phyloP scores from a whole-genome alignment of 2,888 invertebrate species.

The Amphipoea oculea region DNA sequence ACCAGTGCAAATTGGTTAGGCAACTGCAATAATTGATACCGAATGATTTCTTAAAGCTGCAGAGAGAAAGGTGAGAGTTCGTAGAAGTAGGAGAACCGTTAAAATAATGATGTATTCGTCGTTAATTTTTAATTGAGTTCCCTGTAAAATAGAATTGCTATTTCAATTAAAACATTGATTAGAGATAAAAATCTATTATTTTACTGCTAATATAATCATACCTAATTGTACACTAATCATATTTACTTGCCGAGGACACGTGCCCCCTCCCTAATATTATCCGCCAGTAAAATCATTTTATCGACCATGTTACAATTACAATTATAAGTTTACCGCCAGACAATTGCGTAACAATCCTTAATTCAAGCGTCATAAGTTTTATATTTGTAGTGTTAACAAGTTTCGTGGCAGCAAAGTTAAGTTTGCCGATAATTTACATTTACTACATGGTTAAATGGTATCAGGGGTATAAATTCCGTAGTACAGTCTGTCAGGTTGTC shows the following conservation, averaged over 20 bases:
- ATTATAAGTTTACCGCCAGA: constrained; percentile 4
- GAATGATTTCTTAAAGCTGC: constrained; percentile 1
- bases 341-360: not conserved
- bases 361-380: not conserved
- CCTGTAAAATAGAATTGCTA: not conserved
- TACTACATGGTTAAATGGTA: constrained; percentile 71
- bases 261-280: constrained; percentile 56
- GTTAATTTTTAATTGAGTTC: not conserved
- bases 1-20: not conserved
- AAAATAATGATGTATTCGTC: not conserved
- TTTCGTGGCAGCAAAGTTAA: constrained; percentile 25
- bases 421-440: constrained; percentile 55
- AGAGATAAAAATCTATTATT: not conserved
- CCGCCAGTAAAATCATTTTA: constrained; percentile 72
- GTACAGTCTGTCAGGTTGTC: constrained; percentile 66
- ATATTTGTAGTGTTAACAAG: constrained; percentile 1
- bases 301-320: constrained; percentile 67
- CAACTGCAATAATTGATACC: not conserved
- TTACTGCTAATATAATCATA: constrained; percentile 20
- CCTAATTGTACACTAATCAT: constrained; percentile 5
- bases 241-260: constrained; percentile 20
- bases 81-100: not conserved
- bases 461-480: constrained; percentile 74
- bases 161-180: constrained; percentile 6
- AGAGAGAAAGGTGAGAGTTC: not conserved